Percentiles rank a stretch among this genome's conserved stretches.
Evolutionary conservation across 2,113 vertebrate species (phyloP).

Genomic region (Scortum barcoo): DNA sequence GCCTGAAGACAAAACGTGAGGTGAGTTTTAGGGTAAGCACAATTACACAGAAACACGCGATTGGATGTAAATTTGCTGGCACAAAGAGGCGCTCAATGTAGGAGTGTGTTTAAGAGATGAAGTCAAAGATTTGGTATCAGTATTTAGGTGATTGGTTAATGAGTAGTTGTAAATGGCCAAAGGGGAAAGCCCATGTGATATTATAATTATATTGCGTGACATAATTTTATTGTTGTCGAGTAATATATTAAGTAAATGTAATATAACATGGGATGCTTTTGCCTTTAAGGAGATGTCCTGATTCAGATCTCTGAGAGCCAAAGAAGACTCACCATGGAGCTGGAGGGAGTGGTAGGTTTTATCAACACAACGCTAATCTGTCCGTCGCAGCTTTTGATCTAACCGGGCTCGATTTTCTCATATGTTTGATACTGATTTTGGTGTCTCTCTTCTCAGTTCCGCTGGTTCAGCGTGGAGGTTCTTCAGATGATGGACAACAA

Average conservation of each 20-base stretch:
- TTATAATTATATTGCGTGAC: no score
- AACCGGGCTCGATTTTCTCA: neutral
- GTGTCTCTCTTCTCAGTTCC: conserved; percentile 84
- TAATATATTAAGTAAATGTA: neutral
- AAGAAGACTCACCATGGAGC: conserved; percentile 87
- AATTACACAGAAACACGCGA: no score
- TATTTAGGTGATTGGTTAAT: neutral
- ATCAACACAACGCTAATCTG: neutral
- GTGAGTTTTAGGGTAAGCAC: no score
- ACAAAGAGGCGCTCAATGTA: neutral
- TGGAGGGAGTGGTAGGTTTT: conserved; percentile 90
- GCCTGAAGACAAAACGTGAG: no score
- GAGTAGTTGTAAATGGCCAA: neutral
- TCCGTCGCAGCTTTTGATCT: neutral
- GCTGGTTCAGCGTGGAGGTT: conserved; percentile 89
- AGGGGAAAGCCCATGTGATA: neutral
- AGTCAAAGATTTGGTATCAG: neutral
- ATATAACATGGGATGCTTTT: neutral
- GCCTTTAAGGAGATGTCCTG: conserved; percentile 89
- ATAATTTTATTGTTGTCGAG: neutral
- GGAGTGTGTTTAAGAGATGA: neutral
- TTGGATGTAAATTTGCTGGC: no score
- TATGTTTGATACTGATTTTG: neutral
- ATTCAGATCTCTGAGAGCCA: conserved; percentile 92
- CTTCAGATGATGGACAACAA: conserved; percentile 93